A percentile compares a stretch with the other conserved stretches of the same genome.
These are phyloP conservation scores for Pollenia griseotomentosa DNA, from an alignment of 2,888 invertebrate genomes.

Conservation along the genomic window DNA sequence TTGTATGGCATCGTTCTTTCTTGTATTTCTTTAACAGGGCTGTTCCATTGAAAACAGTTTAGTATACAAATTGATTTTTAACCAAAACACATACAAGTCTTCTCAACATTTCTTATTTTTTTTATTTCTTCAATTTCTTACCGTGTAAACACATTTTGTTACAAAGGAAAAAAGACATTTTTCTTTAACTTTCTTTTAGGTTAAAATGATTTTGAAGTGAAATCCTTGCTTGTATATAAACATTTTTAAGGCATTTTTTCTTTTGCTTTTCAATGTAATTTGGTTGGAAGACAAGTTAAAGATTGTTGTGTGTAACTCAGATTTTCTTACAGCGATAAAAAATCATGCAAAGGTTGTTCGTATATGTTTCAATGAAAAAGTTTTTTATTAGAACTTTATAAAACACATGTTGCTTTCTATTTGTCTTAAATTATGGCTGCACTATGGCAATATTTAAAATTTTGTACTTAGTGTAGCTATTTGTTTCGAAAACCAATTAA, in stretches of 20 bases:
- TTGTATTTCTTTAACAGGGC: slow-evolving; percentile 15
- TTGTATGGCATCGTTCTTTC: neutral
- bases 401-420: slow-evolving; percentile 33
- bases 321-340: neutral
- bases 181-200: slow-evolving; percentile 37
- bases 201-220: slow-evolving; percentile 31
- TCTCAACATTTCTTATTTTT: neutral
- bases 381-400: neutral
- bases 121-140: neutral
- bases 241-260: slow-evolving; percentile 25
- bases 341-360: neutral
- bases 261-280: neutral
- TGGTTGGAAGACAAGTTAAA: too few relatives aligned
- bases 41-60: slow-evolving; percentile 66
- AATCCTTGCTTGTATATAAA: neutral
- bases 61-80: slow-evolving; percentile 68
- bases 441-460: too few relatives aligned
- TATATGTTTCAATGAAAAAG: neutral
- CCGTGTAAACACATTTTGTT: neutral
- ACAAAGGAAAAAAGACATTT: neutral
- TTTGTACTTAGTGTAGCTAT: too few relatives aligned
- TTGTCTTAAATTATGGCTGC: neutral
- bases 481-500: too few relatives aligned
- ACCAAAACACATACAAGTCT: slow-evolving; percentile 25
- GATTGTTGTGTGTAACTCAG: neutral